Evolutionary conservation across 1,140 invertebrate genomes (phyloP).

Genomic region (Rhagoletis pomonella): DNA sequence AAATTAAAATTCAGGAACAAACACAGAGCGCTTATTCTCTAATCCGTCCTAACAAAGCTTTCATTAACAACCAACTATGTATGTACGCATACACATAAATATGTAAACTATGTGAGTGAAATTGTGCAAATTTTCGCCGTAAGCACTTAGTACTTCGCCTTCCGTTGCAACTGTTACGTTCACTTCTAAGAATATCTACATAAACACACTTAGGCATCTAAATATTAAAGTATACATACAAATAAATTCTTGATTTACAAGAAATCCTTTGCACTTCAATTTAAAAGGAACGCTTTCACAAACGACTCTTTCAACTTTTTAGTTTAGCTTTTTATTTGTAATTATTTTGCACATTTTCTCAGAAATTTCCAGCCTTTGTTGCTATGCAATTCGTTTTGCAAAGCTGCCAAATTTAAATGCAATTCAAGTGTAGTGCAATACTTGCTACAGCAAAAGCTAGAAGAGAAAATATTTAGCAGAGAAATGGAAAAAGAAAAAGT

Average conservation of each 20-base stretch:
- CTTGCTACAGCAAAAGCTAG: neutral
- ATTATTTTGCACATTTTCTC: conserved; percentile 37
- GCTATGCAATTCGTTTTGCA: neutral
- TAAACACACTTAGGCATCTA: too few species aligned
- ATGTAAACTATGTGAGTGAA: too few species aligned
- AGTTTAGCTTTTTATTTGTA: neutral
- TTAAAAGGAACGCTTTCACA: conserved; percentile 14
- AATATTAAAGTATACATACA: neutral
- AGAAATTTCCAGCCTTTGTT: conserved; percentile 1
- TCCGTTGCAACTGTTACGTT: too few species aligned
- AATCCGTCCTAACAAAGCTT: too few species aligned
- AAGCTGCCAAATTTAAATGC: conserved; percentile 46
- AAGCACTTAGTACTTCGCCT: too few species aligned
- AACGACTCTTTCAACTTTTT: conserved; percentile 5
- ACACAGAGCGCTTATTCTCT: too few species aligned
- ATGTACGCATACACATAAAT: too few species aligned
- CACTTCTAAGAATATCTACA: too few species aligned
- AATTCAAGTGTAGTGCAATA: conserved; percentile 28
- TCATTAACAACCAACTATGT: too few species aligned
- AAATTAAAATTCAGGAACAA: too few species aligned
- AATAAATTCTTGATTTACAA: neutral
- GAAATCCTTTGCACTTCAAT: conserved; percentile 29
- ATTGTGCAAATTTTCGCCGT: too few species aligned
- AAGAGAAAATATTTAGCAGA: neutral
- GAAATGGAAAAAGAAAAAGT: neutral